Evolutionary conservation across 2,888 invertebrate species (phyloP), one percentile per base, ranked within the genome.

Genomic region (Macaria notata): DNA sequence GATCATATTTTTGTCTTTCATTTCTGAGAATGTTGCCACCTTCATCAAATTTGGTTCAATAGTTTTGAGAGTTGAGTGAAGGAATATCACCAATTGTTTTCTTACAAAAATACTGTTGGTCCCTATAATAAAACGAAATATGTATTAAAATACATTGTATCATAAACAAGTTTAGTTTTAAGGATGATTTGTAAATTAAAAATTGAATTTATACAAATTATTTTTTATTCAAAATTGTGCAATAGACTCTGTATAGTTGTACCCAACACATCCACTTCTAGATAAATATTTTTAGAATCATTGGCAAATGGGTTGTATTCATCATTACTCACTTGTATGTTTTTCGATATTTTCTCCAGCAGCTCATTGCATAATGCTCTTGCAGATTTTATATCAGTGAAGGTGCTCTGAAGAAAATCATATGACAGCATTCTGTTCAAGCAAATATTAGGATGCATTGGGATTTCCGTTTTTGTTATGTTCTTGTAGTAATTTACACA

Each of bases 231-330:
- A 33, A 53, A 33, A 49, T 61, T 46, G 38, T 61, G 61, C 51
- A 61, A 70, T 53, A 83, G 64, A 19, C 72, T 73, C 58, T 69
- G 55, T 59, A 86, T 68, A n/a, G 77, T 61, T 57, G 74, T 54
- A 57, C 69, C 76, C 6, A 90, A 59, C 57, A 86, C 76, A 54
- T 86, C 75, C 44, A 79, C 76, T 81, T 93, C 93, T 55, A 87
- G 75, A 68, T 92, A 92, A 61, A 89, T 86, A 62, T 90, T 88
- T 75, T 86, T 88, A 6, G 86, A 82, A 56, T 92, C 84, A 74
- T 89, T 90, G 53, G 88, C 81, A 71, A 93, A 93, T 3, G 93
- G 93, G 73, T 92, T 93, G 56, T 87, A 84, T 51, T 77, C 74
- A 66, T 88, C 82, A 57, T 62, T 61, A 41, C 58, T 66, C 39